A percentile compares a stretch with the other conserved stretches of the same genome.
Conservation (phyloP, 2,888 invertebrate genomes). For the Erebia epiphron region DNA sequence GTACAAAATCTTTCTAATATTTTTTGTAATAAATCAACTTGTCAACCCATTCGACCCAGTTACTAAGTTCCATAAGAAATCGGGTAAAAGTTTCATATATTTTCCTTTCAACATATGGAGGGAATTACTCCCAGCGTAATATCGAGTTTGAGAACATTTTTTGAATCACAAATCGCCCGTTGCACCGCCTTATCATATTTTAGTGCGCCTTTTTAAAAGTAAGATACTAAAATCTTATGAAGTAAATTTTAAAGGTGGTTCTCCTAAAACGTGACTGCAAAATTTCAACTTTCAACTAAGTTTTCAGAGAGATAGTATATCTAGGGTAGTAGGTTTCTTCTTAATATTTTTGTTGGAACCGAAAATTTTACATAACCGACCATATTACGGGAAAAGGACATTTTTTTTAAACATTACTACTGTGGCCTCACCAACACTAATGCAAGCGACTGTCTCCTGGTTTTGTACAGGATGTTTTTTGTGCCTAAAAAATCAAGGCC, state of each 20-base stretch:
- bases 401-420: no score
- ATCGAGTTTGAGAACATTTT: slow-evolving; percentile 1
- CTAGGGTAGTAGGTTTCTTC: background rate
- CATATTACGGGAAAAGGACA: no score
- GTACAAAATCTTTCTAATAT: background rate
- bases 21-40: slow-evolving; percentile 8
- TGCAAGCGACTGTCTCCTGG: no score
- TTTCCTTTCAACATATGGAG: slow-evolving; percentile 1
- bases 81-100: slow-evolving; percentile 10
- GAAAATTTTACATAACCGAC: no score
- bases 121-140: background rate
- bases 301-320: no score
- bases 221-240: background rate
- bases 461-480: no score
- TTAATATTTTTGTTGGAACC: no score
- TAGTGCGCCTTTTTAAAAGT: background rate
- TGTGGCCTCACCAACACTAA: no score
- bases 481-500: no score
- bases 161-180: slow-evolving; percentile 1
- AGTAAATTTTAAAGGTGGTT: background rate
- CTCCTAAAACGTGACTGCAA: background rate
- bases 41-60: slow-evolving; percentile 10
- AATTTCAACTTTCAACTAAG: no score
- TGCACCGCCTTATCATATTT: background rate
- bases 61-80: slow-evolving; percentile 2